Percentiles rank a stretch among this genome's conserved stretches.
Evolutionary conservation across 2,113 vertebrate species (phyloP).

Genomic region (Paradoxurus hermaphroditus): DNA sequence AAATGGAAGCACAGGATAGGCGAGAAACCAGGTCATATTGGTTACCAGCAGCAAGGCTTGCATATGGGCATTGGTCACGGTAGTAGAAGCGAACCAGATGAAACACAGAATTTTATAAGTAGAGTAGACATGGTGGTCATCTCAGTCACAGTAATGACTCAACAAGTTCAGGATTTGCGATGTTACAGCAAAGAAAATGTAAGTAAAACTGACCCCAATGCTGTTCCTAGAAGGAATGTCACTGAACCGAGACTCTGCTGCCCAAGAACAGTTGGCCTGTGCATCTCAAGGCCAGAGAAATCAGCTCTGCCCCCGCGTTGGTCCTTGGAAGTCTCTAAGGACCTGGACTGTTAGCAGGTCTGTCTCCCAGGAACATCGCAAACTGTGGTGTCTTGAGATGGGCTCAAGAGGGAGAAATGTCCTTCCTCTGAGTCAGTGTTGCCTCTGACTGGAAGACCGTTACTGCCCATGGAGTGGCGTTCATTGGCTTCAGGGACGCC

Average conservation of each 20-base stretch:
- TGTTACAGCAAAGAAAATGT: not conserved
- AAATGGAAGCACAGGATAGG: not conserved
- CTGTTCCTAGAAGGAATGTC: not conserved
- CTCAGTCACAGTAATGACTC: not conserved
- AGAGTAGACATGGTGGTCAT: not conserved
- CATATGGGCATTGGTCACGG: not conserved
- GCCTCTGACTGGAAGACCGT: not conserved
- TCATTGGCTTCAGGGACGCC: not conserved
- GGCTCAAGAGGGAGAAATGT: not conserved
- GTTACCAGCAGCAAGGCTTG: not conserved
- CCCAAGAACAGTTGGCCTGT: not conserved
- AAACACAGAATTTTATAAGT: not conserved
- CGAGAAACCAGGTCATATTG: not conserved
- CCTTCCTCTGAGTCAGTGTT: not conserved
- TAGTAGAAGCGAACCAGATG: not conserved
- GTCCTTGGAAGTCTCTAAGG: not conserved
- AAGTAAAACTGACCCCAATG: not conserved
- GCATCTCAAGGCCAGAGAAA: not conserved
- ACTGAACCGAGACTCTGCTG: not conserved
- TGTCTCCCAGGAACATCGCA: not conserved
- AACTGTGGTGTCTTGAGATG: not conserved
- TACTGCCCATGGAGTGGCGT: not conserved
- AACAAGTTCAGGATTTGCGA: not conserved
- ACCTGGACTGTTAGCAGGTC: not conserved
- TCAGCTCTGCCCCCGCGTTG: too few species aligned